phyloP scores from a whole-genome alignment of 1,140 invertebrate genomes.

The Trachymyrmex septentrionalis region DNA sequence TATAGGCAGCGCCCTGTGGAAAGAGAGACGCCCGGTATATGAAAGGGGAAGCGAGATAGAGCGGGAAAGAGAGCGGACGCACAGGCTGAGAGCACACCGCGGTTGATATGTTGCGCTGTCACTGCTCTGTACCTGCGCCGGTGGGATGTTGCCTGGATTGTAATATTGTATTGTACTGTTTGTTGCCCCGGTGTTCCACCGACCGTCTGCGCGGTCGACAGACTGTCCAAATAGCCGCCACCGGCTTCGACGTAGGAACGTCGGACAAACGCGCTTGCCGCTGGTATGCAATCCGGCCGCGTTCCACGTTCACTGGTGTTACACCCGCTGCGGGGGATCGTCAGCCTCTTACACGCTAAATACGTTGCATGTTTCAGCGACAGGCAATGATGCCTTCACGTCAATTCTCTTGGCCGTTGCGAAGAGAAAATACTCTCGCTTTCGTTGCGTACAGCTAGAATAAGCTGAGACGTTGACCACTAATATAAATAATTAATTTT shows the following conservation, averaged over 20 bases:
- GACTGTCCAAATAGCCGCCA: conserved; percentile 84
- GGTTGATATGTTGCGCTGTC: conserved; percentile 84
- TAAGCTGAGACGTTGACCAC: neutral
- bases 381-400: neutral
- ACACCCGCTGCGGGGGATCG: conserved; percentile 72
- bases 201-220: conserved; percentile 80
- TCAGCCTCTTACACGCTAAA: conserved; percentile 59
- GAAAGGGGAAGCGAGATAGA: conserved; percentile 39
- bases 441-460: neutral
- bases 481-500: neutral
- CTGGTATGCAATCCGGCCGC: conserved; percentile 76
- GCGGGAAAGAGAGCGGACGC: conserved; percentile 60
- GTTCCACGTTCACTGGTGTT: conserved; percentile 81
- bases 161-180: conserved; percentile 85
- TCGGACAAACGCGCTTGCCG: conserved; percentile 73
- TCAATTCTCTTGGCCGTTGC: conserved; percentile 16
- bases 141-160: conserved; percentile 80
- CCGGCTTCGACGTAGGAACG: conserved; percentile 74
- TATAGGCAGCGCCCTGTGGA: conserved; percentile 48
- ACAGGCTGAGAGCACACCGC: conserved; percentile 61
- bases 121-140: conserved; percentile 81
- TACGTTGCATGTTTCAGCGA: conserved; percentile 43
- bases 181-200: conserved; percentile 80
- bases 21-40: conserved; percentile 38
- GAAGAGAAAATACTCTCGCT: conserved; percentile 29